Conservation (phyloP, 2,797 vertebrate species). For the Melanogrammus aeglefinus region DNA sequence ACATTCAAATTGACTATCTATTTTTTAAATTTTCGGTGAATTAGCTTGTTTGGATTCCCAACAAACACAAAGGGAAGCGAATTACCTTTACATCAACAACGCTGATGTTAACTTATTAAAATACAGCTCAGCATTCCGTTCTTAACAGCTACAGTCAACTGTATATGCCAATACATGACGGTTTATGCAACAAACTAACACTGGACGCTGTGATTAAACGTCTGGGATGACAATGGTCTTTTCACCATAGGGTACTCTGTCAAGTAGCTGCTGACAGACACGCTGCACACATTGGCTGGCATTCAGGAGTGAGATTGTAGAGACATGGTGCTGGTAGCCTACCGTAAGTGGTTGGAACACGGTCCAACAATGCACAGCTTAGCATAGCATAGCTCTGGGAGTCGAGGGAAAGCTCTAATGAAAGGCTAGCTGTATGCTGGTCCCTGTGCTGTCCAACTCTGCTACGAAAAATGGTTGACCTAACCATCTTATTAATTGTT, state of each 20-base stretch:
- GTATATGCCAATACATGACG: too few relatives aligned
- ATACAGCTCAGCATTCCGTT: background rate
- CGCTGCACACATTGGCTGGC: conserved; percentile 7
- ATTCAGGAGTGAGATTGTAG: conserved; percentile 16
- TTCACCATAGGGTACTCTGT: background rate
- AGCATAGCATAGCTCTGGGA: background rate
- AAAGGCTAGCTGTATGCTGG: background rate
- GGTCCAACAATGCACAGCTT: background rate
- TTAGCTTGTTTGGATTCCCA: too few relatives aligned
- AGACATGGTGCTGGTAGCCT: background rate
- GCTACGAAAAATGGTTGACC: too few relatives aligned
- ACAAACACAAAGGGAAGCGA: too few relatives aligned
- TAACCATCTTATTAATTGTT: background rate
- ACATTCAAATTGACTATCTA: too few relatives aligned
- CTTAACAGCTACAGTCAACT: background rate
- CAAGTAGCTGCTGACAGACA: conserved; percentile 12
- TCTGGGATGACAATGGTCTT: conserved; percentile 10
- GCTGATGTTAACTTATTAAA: background rate
- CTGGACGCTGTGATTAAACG: background rate
- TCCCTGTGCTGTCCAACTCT: background rate
- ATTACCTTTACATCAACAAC: too few relatives aligned
- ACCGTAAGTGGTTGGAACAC: background rate
- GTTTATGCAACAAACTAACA: background rate
- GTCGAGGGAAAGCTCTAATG: background rate
- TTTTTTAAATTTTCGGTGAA: too few relatives aligned